These are phyloP conservation scores for Linyphia triangularis DNA, from an alignment of 2,888 invertebrate genomes.

Conservation along the genomic window DNA sequence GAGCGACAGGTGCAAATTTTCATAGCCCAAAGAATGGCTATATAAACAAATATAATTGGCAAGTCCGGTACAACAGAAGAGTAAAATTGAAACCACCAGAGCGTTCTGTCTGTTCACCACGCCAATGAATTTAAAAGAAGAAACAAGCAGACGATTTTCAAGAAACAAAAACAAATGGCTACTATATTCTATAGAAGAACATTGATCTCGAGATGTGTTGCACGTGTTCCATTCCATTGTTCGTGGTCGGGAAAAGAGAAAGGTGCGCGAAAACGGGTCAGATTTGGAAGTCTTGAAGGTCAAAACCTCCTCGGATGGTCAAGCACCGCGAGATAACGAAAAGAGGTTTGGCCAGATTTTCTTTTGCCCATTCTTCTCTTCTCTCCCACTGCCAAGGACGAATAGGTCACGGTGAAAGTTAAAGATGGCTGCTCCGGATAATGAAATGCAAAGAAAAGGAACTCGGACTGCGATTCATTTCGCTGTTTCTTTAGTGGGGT, in stretches of 20 bases:
- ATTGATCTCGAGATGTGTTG: constrained; percentile 37
- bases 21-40: constrained; percentile 17
- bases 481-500: constrained; percentile 36
- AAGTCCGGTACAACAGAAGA: background rate
- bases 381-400: constrained; percentile 69
- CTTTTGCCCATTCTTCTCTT: constrained; percentile 5
- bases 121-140: constrained; percentile 1
- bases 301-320: constrained; percentile 65
- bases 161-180: constrained; percentile 46
- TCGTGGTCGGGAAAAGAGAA: constrained; percentile 40
- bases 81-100: constrained; percentile 16
- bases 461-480: constrained; percentile 1
- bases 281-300: constrained; percentile 62
- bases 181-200: background rate
- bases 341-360: constrained; percentile 49
- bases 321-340: constrained; percentile 54
- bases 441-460: constrained; percentile 49
- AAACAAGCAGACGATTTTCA: constrained; percentile 18
- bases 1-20: constrained; percentile 29
- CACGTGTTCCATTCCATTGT: constrained; percentile 42
- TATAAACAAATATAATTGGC: constrained; percentile 52
- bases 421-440: constrained; percentile 51
- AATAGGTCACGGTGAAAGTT: constrained; percentile 73
- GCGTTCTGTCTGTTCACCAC: constrained; percentile 27
- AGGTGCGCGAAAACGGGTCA: constrained; percentile 68